Evolutionary conservation across 2,797 vertebrate species (phyloP).

Genomic region (Trematomus bernacchii): DNA sequence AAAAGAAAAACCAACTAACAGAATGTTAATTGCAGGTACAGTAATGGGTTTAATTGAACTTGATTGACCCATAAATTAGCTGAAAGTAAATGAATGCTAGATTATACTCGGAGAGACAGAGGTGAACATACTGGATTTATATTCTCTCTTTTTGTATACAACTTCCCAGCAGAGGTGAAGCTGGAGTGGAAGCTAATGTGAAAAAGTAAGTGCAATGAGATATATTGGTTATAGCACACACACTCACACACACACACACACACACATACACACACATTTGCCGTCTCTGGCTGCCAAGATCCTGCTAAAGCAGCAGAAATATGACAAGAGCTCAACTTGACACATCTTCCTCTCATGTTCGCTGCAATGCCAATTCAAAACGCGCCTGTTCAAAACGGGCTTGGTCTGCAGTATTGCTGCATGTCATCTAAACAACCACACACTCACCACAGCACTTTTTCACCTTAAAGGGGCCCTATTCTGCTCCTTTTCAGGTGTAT

Average conservation of each 20-base stretch:
- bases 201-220: constrained; percentile 40
- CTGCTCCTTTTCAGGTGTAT: no score
- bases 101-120: not conserved
- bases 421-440: no score
- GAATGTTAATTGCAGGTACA: no score
- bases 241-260: not conserved
- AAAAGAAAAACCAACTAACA: no score
- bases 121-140: not conserved
- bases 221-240: constrained; percentile 26
- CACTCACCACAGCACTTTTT: no score
- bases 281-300: constrained; percentile 54
- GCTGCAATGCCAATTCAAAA: no score
- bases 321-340: constrained; percentile 55
- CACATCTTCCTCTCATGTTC: constrained; percentile 32
- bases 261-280: not conserved
- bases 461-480: no score
- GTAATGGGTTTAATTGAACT: constrained; percentile 1
- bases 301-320: constrained; percentile 61
- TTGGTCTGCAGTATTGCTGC: no score
- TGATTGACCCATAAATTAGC: not conserved
- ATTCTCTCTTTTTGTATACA: not conserved
- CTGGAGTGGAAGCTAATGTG: constrained; percentile 29
- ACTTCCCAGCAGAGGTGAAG: constrained; percentile 12
- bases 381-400: no score
- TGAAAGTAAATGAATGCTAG: constrained; percentile 3